Evolutionary conservation across 1,140 invertebrate genomes (phyloP), one percentile per base, ranked within the genome.

Genomic region (Paracyclopina nana): DNA sequence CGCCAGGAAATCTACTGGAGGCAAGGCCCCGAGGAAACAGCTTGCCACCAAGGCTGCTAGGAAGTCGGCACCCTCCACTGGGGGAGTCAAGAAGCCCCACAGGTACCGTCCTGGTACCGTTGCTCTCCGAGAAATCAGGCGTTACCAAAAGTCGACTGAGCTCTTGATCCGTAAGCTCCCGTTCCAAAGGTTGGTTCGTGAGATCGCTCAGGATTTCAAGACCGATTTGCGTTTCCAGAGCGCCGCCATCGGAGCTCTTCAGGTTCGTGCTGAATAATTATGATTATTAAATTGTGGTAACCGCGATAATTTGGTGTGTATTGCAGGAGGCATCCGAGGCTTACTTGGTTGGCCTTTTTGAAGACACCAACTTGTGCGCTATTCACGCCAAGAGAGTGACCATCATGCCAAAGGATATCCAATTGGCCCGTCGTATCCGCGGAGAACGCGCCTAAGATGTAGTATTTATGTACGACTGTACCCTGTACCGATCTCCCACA

Each of bases 341-440:
- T 18, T 87, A 86, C 60, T 62, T 87, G 53, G 82, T 87, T 6
- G 81, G 82, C 58, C 70, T 90, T 9, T 90, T 62, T 71, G 85
- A 90, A 75, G 83, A 88, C 66, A 87, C 84, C 54, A 88, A 90
- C 67, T 72, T 88, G 85, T 88, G 84, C 68, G 84, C 85, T 55
- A 90, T 90, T 64, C 85, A 91, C 62, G 85, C 85, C 55, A 90
- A 90, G 66, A 76, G 85, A 60, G 85, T 92, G 30, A 91, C 86
- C 55, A 91, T 92, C 61, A 91, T 91, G 85, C 85, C 86, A 48
- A 91, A 90, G 69, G 86, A 91, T 62, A 91, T 94, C 60, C 87
- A 91, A 63, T 67, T 86, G 56, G 83, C 82, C 42, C 72, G 82
- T 63, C 77, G 83, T 70, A 82, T 84, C 62, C 77, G 79, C 60